Evolutionary conservation across 2,113 vertebrate species (phyloP).

Genomic region (Geothlypis trichas): DNA sequence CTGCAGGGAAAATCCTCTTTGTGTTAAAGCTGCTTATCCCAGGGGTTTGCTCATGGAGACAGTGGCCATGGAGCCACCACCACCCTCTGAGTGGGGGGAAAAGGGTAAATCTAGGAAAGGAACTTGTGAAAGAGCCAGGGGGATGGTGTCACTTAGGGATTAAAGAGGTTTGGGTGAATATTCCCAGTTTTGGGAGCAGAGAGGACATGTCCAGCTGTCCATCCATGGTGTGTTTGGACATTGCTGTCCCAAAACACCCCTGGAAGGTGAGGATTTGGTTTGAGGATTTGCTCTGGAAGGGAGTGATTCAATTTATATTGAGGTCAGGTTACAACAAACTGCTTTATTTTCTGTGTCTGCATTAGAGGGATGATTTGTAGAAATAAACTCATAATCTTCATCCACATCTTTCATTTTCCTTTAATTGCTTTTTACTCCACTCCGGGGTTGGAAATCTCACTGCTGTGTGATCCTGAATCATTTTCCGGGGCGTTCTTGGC

Average conservation of each 20-base stretch:
- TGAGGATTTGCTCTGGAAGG: neutral
- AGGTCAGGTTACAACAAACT: neutral
- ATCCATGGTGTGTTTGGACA: rapidly evolving
- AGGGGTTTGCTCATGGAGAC: neutral
- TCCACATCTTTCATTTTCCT: neutral
- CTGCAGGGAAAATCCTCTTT: conserved; percentile 10
- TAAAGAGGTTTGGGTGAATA: neutral
- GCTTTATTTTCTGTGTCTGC: neutral
- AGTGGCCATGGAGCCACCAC: neutral
- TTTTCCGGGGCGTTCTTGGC: neutral
- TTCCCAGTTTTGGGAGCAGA: neutral
- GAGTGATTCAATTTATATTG: rapidly evolving
- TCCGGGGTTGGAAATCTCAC: neutral
- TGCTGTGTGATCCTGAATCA: rapidly evolving
- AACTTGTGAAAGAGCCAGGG: neutral
- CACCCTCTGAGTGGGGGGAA: rapidly evolving
- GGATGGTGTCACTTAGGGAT: neutral
- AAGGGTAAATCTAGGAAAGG: neutral
- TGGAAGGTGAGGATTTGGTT: neutral
- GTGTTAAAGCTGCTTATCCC: neutral
- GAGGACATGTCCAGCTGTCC: neutral
- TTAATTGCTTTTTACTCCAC: neutral
- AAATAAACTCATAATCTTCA: neutral
- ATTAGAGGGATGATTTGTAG: neutral
- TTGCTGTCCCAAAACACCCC: rapidly evolving